Conservation (phyloP, 2,113 vertebrate species). For the Dipodomys ordii region DNA sequence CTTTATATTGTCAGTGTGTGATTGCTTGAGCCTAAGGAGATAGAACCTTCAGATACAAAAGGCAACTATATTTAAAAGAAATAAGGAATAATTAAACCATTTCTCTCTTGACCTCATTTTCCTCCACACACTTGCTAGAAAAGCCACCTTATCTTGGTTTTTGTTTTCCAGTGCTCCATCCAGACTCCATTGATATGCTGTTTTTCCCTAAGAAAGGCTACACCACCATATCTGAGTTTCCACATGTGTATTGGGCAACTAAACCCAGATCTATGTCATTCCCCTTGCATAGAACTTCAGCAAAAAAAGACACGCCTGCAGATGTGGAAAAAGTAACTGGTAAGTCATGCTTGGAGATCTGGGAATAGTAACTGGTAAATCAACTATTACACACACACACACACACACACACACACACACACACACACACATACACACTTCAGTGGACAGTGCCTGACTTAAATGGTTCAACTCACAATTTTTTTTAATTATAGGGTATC, state of each 20-base stretch:
- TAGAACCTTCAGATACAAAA: background rate
- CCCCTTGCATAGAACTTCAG: background rate
- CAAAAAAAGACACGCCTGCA: background rate
- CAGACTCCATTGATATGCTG: background rate
- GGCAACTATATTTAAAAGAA: background rate
- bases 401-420: too few species aligned
- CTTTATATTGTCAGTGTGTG: background rate
- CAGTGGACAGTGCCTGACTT: background rate
- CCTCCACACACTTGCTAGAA: background rate
- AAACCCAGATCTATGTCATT: background rate
- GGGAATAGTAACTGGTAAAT: conserved; percentile 22
- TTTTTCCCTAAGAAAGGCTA: conserved; percentile 19
- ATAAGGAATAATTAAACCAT: background rate
- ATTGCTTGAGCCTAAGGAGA: background rate
- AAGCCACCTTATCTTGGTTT: background rate
- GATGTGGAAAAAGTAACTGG: background rate
- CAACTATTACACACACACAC: background rate
- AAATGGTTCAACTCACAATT: background rate
- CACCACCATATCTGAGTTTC: background rate
- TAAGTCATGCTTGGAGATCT: background rate
- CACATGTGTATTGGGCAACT: background rate
- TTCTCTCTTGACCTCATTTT: background rate
- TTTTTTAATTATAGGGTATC: background rate
- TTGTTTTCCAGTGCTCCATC: background rate
- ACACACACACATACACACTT: too few species aligned